Evolutionary conservation across 2,113 vertebrate species (phyloP).

Genomic region (Poeciliopsis prolifica): DNA sequence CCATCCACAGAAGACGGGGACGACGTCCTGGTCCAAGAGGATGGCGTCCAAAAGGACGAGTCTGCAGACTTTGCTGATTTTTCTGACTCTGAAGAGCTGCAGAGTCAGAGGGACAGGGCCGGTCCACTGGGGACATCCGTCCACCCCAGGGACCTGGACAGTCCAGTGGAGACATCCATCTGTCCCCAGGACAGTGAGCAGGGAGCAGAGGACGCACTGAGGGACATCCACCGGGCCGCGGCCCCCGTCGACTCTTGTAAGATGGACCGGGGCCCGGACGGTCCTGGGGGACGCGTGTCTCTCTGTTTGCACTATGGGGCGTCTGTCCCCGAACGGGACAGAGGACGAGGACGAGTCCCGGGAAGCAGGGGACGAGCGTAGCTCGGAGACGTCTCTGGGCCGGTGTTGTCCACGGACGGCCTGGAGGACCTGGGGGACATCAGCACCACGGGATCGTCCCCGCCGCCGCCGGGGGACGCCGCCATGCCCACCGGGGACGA

Average conservation of each 20-base stretch:
- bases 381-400: slow-evolving; percentile 74
- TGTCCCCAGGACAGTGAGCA: slow-evolving; percentile 33
- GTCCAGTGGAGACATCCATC: slow-evolving; percentile 56
- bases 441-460: slow-evolving; percentile 82
- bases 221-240: slow-evolving; percentile 37
- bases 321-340: slow-evolving; percentile 25
- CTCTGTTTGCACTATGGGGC: slow-evolving; percentile 28
- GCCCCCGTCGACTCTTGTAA: slow-evolving; percentile 44
- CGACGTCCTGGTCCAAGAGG: slow-evolving; percentile 60
- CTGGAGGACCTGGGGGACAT: slow-evolving; percentile 87
- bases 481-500: slow-evolving; percentile 71
- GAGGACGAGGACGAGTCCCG: slow-evolving; percentile 39
- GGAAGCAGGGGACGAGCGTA: slow-evolving; percentile 56
- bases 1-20: slow-evolving; percentile 69
- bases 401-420: slow-evolving; percentile 71
- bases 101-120: slow-evolving; percentile 50
- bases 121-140: slow-evolving; percentile 55
- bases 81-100: slow-evolving; percentile 70
- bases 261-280: slow-evolving; percentile 12
- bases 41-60: slow-evolving; percentile 69
- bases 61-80: slow-evolving; percentile 93
- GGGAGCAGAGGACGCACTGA: slow-evolving; percentile 53
- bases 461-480: slow-evolving; percentile 62
- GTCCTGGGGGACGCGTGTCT: slow-evolving; percentile 36
- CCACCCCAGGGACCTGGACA: neutral